A percentile compares a stretch with the other conserved stretches of the same genome.
These are phyloP conservation scores for Platyscapa corneri DNA, from an alignment of 1,140 invertebrate species.

Conservation along the genomic window DNA sequence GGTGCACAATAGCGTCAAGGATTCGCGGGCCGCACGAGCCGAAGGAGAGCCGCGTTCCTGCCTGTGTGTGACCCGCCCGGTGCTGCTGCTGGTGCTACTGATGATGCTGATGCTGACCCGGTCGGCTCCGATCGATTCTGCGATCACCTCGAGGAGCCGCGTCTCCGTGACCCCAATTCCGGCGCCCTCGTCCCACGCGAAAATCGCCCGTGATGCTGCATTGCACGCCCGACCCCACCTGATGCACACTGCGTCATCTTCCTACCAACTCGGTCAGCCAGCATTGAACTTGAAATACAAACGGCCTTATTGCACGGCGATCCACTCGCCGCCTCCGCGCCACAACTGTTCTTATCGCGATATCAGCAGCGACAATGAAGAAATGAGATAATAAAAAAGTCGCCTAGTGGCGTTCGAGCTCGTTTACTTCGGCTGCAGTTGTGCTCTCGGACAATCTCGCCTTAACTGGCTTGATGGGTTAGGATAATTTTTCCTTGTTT, in stretches of 20 bases:
- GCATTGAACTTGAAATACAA: conserved; percentile 4
- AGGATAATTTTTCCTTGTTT: too few species aligned
- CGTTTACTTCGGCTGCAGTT: too few species aligned
- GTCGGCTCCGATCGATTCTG: background rate
- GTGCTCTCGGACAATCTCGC: too few species aligned
- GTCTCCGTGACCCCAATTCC: background rate
- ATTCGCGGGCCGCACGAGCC: background rate
- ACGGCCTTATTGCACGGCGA: background rate
- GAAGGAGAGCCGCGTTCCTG: background rate
- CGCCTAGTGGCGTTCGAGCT: too few species aligned
- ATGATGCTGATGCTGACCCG: background rate
- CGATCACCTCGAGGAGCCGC: background rate
- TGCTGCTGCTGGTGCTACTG: background rate
- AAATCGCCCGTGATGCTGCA: background rate
- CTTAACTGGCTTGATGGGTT: too few species aligned
- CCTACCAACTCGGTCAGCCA: background rate
- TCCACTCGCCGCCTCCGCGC: background rate
- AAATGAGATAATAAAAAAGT: too few species aligned
- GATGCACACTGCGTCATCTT: conserved; percentile 1
- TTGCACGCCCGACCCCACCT: background rate
- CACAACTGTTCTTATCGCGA: background rate
- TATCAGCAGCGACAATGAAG: too few species aligned
- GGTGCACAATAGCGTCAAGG: background rate
- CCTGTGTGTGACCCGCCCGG: background rate
- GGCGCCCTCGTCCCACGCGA: background rate